Conservation (phyloP, 1,140 invertebrate genomes). For the Bradynema listronoti region DNA sequence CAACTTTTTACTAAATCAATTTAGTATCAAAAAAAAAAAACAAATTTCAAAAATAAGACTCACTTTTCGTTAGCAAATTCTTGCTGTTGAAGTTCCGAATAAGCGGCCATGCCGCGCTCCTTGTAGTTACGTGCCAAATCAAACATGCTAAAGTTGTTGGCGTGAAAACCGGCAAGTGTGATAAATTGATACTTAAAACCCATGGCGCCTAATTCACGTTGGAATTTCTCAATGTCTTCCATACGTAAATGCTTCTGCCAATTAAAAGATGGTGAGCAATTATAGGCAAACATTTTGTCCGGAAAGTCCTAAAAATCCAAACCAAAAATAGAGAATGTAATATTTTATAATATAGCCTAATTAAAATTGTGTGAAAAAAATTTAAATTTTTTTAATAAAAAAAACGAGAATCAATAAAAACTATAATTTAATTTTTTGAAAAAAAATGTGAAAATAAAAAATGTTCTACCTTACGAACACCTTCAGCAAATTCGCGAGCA, state of each 20-base stretch:
- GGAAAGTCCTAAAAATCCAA: slow-evolving; percentile 42
- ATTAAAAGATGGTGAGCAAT: slow-evolving; percentile 60
- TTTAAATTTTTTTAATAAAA: not conserved
- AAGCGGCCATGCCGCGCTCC: slow-evolving; percentile 57
- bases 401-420: not conserved
- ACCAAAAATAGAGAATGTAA: not conserved
- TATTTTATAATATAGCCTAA: not conserved
- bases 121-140: slow-evolving; percentile 57
- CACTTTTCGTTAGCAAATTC: slow-evolving; percentile 58
- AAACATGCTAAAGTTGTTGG: slow-evolving; percentile 58
- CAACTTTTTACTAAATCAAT: slow-evolving; percentile 4
- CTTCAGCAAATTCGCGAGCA: slow-evolving; percentile 58
- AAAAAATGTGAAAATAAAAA: slow-evolving; percentile 10
- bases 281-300: slow-evolving; percentile 59
- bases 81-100: slow-evolving; percentile 58
- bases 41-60: slow-evolving; percentile 4
- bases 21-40: too few relatives aligned
- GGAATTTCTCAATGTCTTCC: slow-evolving; percentile 59
- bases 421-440: not conserved
- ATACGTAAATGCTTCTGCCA: slow-evolving; percentile 58
- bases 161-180: slow-evolving; percentile 59
- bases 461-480: slow-evolving; percentile 44
- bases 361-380: not conserved
- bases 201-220: slow-evolving; percentile 58
- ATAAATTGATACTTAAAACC: slow-evolving; percentile 61